Conservation (phyloP, 64 coral and sea anemone species). For the Astreopora myriophthalma region DNA sequence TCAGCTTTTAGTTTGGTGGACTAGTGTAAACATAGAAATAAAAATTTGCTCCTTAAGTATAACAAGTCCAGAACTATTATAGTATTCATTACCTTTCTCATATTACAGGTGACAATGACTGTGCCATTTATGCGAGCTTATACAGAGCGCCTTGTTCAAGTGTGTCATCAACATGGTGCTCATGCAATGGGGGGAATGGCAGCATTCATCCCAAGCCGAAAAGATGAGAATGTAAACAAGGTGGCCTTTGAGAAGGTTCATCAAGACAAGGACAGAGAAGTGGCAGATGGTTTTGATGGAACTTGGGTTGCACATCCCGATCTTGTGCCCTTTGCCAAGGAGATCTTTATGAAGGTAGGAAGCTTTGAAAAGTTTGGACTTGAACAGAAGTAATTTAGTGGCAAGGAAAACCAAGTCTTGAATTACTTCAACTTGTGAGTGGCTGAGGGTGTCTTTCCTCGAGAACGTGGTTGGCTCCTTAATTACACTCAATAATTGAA, state of each 20-base stretch:
- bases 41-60: no score
- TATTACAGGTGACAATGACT: constrained; percentile 86
- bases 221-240: constrained; percentile 87
- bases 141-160: constrained; percentile 92
- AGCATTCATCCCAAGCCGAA: constrained; percentile 94
- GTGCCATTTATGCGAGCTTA: constrained; percentile 96
- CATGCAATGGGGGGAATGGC: constrained; percentile 99
- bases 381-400: no score
- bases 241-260: constrained; percentile 89
- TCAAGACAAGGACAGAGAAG: constrained; percentile 93
- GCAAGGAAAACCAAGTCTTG: no score
- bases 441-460: no score
- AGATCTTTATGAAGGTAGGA: constrained; percentile 78
- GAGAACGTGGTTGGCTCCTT: no score
- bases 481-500: no score
- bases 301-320: constrained; percentile 99
- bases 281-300: constrained; percentile 97
- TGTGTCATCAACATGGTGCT: constrained; percentile 97
- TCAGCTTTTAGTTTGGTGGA: no score
- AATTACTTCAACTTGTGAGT: no score
- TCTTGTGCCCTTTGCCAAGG: constrained; percentile 84
- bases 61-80: no score
- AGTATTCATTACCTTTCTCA: background rate
- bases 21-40: no score
- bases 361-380: background rate